A percentile compares a stretch with the other conserved stretches of the same genome.
These are phyloP conservation scores for Anhinga anhinga DNA, from an alignment of 2,113 vertebrate genomes.

Conservation along the genomic window DNA sequence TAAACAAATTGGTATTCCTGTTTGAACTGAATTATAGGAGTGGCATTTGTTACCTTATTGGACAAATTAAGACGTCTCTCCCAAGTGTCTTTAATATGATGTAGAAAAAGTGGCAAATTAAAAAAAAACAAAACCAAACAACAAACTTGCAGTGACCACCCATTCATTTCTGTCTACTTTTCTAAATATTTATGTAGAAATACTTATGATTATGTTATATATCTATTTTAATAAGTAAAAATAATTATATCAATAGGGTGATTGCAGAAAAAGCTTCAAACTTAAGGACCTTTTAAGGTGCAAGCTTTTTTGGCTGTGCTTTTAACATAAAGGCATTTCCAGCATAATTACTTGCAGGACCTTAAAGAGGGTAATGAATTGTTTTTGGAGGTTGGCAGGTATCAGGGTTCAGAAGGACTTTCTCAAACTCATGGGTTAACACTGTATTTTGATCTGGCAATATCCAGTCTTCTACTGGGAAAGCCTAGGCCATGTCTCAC, in stretches of 20 bases:
- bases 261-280: not conserved
- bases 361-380: not conserved
- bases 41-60: not conserved
- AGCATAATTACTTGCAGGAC: not conserved
- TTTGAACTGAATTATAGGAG: not conserved
- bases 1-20: not conserved
- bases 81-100: not conserved
- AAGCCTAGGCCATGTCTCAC: not conserved
- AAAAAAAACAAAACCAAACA: not conserved
- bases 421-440: not conserved
- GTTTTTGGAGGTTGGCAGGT: not conserved
- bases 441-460: not conserved
- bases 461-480: not conserved
- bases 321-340: not conserved
- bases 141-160: not conserved
- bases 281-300: not conserved
- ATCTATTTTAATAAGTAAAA: not conserved
- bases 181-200: not conserved
- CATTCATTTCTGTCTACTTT: not conserved
- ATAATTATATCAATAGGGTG: not conserved
- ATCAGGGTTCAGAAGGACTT: not conserved
- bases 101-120: not conserved
- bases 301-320: not conserved
- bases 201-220: not conserved
- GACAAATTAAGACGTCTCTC: not conserved